Evolutionary conservation across 2,113 vertebrate species (phyloP), one percentile per base, ranked within the genome.

Genomic region (Rousettus leschenaultii): DNA sequence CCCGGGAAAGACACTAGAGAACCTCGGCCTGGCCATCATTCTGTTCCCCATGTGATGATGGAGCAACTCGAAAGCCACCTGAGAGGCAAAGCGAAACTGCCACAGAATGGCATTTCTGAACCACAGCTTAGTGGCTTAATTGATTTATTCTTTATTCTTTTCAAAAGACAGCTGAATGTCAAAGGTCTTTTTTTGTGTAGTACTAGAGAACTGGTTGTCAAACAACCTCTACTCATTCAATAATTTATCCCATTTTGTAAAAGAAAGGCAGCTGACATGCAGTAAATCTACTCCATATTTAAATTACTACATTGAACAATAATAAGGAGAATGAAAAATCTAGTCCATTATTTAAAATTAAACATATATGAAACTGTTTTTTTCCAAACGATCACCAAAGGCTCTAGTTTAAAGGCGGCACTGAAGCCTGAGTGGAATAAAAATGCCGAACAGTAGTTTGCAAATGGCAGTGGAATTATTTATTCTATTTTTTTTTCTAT

Each of bases 401-500:
- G 98, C 98, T 98, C 98, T 98, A 96, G 98, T 98, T 98, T 98
- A 98, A 98, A 98, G 97, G 97, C 97, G 97, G 98, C 96, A 97
- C 95, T 80, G 97, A 97, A 98, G 95, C 96, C 97, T 6, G 95
- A 97, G 68, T 95, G 94, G 98, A 98, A 98, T 98, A 98, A 98
- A 98, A 98, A 99, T 98, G 94, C 97, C 13, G 24, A 98, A 96
- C 97, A 88, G 98, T 98, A 97, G 96, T 98, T 98, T 98, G 98
- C 96, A 97, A 98, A 97, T 98, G 98, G 97, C 98, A 98, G 98
- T 68, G 65, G 98, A 98, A 98, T 98, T 99, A 99, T 98, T 99
- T 99, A 99, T 98, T 98, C 98, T 98, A 97, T 98, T 98, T 99
- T 98, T 99, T 99, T 98, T 98, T 98, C 98, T 98, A 98, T 99